Evolutionary conservation across 2,888 invertebrate species (phyloP).

Genomic region (Apotomis betuletana): DNA sequence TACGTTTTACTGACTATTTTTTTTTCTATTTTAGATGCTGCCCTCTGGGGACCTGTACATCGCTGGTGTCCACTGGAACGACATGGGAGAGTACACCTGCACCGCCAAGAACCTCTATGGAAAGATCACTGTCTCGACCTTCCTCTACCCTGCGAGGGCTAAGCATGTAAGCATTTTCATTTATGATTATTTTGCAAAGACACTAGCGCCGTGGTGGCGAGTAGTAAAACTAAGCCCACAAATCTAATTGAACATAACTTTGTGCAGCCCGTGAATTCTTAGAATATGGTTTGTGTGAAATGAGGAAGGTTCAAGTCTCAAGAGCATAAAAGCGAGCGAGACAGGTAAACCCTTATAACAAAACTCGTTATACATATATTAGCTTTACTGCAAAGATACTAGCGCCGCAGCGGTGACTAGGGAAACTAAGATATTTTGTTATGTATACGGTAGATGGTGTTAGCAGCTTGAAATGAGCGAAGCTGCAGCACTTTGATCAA

Average conservation of each 20-base stretch:
- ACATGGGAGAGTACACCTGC: constrained; percentile 93
- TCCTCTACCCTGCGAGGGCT: constrained; percentile 86
- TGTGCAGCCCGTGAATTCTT: too few relatives aligned
- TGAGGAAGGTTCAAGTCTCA: too few relatives aligned
- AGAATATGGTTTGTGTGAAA: too few relatives aligned
- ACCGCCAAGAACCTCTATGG: constrained; percentile 86
- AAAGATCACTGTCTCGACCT: constrained; percentile 85
- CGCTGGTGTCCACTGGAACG: constrained; percentile 87
- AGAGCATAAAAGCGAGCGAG: too few relatives aligned
- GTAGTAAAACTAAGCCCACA: background rate
- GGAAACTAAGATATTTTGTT: background rate
- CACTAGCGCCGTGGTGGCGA: constrained; percentile 1
- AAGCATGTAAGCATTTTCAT: constrained; percentile 50
- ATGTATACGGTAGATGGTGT: background rate
- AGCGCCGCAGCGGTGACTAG: constrained; percentile 10
- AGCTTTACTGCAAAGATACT: too few relatives aligned
- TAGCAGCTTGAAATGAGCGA: background rate
- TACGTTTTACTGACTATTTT: background rate
- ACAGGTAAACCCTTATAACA: too few relatives aligned
- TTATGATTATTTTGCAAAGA: too few relatives aligned
- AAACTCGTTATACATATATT: too few relatives aligned
- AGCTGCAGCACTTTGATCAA: too few relatives aligned
- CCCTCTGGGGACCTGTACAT: constrained; percentile 91
- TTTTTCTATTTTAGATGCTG: constrained; percentile 74
- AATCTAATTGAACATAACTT: too few relatives aligned